phyloP scores from a whole-genome alignment of 2,797 vertebrate species.

The Mastacembelus armatus region DNA sequence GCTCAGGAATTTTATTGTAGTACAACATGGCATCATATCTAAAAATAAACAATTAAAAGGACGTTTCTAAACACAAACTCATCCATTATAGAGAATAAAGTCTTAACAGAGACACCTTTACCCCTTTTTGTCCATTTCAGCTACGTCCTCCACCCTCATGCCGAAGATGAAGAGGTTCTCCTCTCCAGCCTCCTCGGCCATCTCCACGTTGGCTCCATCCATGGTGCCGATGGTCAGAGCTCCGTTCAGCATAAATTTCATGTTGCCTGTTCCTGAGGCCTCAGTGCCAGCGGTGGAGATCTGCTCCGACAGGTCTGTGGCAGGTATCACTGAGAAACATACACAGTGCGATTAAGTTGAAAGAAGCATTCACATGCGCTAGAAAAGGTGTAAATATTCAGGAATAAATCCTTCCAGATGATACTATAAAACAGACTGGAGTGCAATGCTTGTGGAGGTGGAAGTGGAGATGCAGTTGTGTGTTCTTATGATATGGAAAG shows the following conservation, averaged over 20 bases:
- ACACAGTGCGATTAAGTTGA: neutral
- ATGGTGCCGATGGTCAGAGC: constrained; percentile 97
- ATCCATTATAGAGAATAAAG: neutral
- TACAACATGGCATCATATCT: constrained; percentile 91
- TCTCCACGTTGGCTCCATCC: constrained; percentile 98
- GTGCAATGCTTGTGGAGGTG: too few relatives aligned
- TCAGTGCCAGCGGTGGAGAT: constrained; percentile 97
- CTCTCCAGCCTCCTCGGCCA: constrained; percentile 95
- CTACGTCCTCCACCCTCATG: constrained; percentile 93
- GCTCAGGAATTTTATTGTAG: constrained; percentile 89
- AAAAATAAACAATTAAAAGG: neutral
- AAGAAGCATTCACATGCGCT: too few relatives aligned
- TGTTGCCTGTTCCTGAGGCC: constrained; percentile 95
- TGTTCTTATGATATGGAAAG: neutral
- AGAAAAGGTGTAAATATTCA: neutral
- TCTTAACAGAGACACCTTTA: constrained; percentile 58
- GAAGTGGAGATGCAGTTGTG: neutral
- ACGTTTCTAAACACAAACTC: neutral
- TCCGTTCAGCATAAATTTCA: constrained; percentile 99
- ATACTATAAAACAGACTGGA: too few relatives aligned
- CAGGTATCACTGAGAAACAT: constrained; percentile 90
- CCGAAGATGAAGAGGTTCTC: constrained; percentile 98
- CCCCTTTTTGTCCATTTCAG: constrained; percentile 89
- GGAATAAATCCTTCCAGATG: neutral
- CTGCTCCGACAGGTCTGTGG: constrained; percentile 96